Percentiles rank a stretch among this genome's conserved stretches.
These are phyloP conservation scores for Coilia nasus DNA, from an alignment of 2,797 vertebrate genomes.

Conservation along the genomic window DNA sequence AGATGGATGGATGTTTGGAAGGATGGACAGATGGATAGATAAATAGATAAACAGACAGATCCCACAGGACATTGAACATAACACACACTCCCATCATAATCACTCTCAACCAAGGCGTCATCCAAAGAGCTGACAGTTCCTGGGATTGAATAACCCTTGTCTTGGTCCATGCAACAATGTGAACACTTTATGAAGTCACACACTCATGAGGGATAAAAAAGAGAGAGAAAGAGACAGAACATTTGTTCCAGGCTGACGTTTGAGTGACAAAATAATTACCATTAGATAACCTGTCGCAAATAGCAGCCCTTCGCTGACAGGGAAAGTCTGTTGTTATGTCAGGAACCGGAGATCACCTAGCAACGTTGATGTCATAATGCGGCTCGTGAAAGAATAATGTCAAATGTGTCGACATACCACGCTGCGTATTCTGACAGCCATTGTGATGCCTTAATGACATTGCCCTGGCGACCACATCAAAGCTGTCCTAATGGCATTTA, in stretches of 20 bases:
- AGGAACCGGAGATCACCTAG: background rate
- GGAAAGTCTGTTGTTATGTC: background rate
- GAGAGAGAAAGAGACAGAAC: background rate
- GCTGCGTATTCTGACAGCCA: background rate
- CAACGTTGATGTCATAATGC: constrained; percentile 4
- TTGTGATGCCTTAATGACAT: constrained; percentile 37
- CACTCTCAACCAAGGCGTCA: background rate
- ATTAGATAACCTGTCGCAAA: constrained; percentile 1
- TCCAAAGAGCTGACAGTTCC: background rate
- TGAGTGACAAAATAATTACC: constrained; percentile 16
- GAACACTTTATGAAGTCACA: background rate
- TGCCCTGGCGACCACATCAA: constrained; percentile 40
- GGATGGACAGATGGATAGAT: background rate
- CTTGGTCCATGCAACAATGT: background rate
- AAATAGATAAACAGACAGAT: background rate
- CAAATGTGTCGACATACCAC: background rate
- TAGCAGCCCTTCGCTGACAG: background rate
- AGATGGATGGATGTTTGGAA: background rate
- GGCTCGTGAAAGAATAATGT: background rate
- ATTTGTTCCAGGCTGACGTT: background rate
- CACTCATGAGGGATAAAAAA: background rate
- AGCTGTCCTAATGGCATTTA: constrained; percentile 61
- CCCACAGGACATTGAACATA: too few relatives aligned
- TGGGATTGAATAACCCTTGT: background rate
- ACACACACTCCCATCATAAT: background rate